phyloP scores from a whole-genome alignment of 2,888 invertebrate species.

The Sarcophaga subvicina region DNA sequence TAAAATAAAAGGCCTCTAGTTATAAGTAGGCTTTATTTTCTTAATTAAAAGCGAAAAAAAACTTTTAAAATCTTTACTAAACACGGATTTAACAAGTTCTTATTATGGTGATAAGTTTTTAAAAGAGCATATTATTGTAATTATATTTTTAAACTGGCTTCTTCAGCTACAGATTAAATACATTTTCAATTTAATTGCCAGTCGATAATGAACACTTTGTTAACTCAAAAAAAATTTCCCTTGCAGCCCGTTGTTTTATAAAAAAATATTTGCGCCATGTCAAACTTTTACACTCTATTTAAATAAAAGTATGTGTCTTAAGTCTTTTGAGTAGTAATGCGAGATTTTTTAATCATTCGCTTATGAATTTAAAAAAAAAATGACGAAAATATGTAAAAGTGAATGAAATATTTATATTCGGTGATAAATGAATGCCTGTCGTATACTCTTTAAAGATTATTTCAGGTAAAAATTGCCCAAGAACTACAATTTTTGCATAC shows the following conservation, averaged over 20 bases:
- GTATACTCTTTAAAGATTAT: too few species aligned
- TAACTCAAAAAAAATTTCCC: background rate
- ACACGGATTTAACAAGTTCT: too few species aligned
- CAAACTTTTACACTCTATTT: too few species aligned
- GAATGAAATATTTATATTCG: too few species aligned
- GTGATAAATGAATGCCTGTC: too few species aligned
- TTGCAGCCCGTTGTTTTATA: background rate
- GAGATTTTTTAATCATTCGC: background rate
- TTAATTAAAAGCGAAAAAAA: background rate
- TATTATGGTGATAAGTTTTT: too few species aligned
- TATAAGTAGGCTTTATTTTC: constrained; percentile 17
- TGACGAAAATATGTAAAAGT: too few species aligned
- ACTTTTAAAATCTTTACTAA: background rate
- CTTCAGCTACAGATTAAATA: background rate
- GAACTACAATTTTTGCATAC: too few species aligned
- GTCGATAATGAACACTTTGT: background rate
- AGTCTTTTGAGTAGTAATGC: too few species aligned
- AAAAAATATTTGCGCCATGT: background rate
- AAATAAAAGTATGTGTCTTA: too few species aligned
- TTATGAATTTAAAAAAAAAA: background rate
- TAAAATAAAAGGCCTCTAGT: constrained; percentile 32
- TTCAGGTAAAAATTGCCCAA: too few species aligned
- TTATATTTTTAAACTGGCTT: background rate
- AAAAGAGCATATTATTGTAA: too few species aligned
- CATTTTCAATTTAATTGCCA: background rate